Conservation (phyloP, 53 echinoderm and acorn worm species). For the Patiria pectinifera region DNA sequence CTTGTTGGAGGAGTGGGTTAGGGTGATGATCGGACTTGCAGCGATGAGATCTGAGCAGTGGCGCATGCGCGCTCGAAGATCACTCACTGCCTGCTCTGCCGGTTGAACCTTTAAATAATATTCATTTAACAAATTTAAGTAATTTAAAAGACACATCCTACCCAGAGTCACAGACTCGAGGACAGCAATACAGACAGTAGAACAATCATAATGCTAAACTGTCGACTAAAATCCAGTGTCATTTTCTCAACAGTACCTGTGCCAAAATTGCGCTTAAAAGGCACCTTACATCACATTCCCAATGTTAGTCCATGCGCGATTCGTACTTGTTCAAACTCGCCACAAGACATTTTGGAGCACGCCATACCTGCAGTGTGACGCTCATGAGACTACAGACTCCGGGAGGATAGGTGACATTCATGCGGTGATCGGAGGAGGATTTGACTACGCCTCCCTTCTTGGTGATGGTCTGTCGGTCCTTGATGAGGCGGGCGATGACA, state of each 20-base stretch:
- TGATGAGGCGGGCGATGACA: constrained; percentile 78
- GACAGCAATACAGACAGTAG: too few relatives aligned
- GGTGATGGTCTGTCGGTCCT: constrained; percentile 86
- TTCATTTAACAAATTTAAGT: too few relatives aligned
- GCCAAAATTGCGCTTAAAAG: too few relatives aligned
- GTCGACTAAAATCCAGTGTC: too few relatives aligned
- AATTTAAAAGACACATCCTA: background rate
- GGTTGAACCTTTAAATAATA: constrained; percentile 76
- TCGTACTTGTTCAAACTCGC: background rate
- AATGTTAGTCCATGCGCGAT: background rate
- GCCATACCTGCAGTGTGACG: constrained; percentile 80
- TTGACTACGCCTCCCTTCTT: constrained; percentile 95
- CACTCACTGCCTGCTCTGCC: constrained; percentile 89
- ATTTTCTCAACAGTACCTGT: too few relatives aligned
- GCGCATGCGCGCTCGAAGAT: constrained; percentile 82
- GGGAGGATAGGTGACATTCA: constrained; percentile 78
- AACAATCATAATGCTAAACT: too few relatives aligned
- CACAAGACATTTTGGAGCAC: background rate
- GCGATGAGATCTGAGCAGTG: constrained; percentile 94
- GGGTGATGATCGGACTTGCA: constrained; percentile 87
- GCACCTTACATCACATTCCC: background rate
- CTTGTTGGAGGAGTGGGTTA: constrained; percentile 81
- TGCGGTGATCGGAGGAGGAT: constrained; percentile 80
- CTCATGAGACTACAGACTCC: constrained; percentile 85
- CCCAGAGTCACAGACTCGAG: too few relatives aligned